Conservation (phyloP, 2,888 invertebrate genomes). For the Dynastes tityus region DNA sequence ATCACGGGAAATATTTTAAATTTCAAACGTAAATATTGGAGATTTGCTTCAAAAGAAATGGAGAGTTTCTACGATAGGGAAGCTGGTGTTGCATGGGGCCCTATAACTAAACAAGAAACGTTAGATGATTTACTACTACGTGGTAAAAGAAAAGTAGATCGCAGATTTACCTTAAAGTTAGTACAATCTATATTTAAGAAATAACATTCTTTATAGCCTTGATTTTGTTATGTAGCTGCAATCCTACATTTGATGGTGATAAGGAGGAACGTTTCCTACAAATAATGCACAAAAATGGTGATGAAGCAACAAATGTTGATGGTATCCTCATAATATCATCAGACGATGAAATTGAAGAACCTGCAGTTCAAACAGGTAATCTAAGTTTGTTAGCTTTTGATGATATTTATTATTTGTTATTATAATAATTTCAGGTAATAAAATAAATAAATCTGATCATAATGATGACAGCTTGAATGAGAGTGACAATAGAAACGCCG, state of each 20-base stretch:
- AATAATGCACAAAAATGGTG: neutral
- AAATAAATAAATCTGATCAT: no score
- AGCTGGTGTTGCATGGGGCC: conserved; percentile 46
- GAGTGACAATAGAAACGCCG: no score
- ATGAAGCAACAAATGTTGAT: neutral
- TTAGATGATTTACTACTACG: conserved; percentile 21
- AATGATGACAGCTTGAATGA: no score
- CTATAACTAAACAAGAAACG: conserved; percentile 44
- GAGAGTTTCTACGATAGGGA: conserved; percentile 45
- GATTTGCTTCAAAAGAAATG: conserved; percentile 9
- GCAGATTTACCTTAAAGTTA: conserved; percentile 31
- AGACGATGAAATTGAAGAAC: conserved; percentile 21
- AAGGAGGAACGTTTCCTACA: conserved; percentile 13
- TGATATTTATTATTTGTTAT: no score
- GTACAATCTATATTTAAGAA: neutral
- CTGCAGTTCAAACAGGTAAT: neutral
- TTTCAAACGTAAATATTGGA: no score
- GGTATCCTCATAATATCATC: conserved; percentile 9
- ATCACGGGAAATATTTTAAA: neutral
- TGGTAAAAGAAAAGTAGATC: neutral
- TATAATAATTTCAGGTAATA: no score
- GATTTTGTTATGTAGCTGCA: conserved; percentile 12
- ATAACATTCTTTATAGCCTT: neutral
- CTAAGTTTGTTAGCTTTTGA: neutral
- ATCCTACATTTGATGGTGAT: conserved; percentile 38